These are phyloP conservation scores for Tapirus indicus DNA, from an alignment of 2,797 vertebrate species.

Conservation along the genomic window DNA sequence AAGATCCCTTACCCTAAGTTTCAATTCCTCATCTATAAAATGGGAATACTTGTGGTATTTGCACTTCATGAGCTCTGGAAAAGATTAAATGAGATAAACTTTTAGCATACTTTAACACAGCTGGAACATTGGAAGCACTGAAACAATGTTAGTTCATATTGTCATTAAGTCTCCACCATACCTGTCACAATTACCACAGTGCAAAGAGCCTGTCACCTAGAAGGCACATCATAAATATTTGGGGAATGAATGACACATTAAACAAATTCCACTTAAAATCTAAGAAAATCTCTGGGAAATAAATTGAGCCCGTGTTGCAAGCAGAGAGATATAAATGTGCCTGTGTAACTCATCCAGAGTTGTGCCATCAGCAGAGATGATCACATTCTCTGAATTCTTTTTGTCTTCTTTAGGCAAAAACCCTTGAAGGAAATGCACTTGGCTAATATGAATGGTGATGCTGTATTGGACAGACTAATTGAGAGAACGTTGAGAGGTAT, in stretches of 20 bases:
- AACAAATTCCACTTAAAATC: constrained; percentile 6
- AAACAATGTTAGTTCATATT: background rate
- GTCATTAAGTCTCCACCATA: background rate
- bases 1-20: background rate
- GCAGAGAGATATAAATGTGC: background rate
- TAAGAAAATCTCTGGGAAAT: background rate
- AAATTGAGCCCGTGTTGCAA: background rate
- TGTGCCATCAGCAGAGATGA: background rate
- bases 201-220: background rate
- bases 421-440: background rate
- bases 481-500: background rate
- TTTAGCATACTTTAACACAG: background rate
- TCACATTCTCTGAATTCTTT: background rate
- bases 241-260: background rate
- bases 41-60: background rate
- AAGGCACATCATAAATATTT: background rate
- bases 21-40: background rate
- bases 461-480: background rate
- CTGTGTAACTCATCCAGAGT: background rate
- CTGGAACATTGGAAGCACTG: background rate
- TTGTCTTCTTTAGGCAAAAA: background rate
- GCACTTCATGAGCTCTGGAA: background rate
- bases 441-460: background rate
- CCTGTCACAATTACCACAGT: background rate
- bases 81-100: background rate